Evolutionary conservation across 2,797 vertebrate genomes (phyloP).

Genomic region (Crypturellus tataupa): DNA sequence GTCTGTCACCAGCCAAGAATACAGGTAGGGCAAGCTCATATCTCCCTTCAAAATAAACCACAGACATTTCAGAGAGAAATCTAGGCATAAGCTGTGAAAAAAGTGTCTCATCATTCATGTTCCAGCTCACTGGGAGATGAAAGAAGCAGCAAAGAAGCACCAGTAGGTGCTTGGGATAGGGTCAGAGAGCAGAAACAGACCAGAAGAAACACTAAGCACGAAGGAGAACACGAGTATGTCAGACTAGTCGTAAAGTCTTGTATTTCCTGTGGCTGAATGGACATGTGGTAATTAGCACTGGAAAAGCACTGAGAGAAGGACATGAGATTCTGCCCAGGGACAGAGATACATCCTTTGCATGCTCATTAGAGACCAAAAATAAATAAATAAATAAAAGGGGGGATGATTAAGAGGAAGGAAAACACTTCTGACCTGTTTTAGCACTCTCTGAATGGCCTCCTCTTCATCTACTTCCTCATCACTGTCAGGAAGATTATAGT

Average conservation of each 20-base stretch:
- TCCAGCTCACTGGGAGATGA: not conserved
- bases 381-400: no score
- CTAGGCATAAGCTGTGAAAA: not conserved
- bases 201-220: not conserved
- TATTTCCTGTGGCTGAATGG: not conserved
- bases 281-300: not conserved
- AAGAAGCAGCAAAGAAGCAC: not conserved
- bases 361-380: not conserved
- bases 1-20: not conserved
- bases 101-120: not conserved
- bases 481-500: conserved; percentile 88
- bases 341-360: not conserved
- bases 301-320: not conserved
- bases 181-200: not conserved
- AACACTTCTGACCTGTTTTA: conserved; percentile 87
- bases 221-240: not conserved
- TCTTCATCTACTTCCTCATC: conserved; percentile 95
- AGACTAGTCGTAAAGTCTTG: not conserved
- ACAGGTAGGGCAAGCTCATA: not conserved
- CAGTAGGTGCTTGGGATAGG: not conserved
- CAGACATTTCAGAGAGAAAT: not conserved
- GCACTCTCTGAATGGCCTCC: conserved; percentile 87
- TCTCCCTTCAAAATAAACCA: not conserved
- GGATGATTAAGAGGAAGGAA: not conserved
- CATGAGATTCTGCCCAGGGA: not conserved